Conservation (phyloP, 2,888 invertebrate genomes). For the Taphrorychus bicolor region DNA sequence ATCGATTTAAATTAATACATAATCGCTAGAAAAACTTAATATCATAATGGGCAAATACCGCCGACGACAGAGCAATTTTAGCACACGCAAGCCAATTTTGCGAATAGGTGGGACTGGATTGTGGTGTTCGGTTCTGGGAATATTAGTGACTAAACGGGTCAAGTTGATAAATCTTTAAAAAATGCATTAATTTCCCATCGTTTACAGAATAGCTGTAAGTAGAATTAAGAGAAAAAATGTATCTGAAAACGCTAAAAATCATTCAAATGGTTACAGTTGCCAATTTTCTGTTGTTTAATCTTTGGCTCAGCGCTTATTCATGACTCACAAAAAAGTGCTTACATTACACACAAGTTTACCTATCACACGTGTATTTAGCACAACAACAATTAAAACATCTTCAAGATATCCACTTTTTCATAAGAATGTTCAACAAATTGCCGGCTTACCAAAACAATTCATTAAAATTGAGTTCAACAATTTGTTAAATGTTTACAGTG, state of each 20-base stretch:
- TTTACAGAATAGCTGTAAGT: too few species aligned
- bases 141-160: too few species aligned
- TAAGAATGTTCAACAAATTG: too few species aligned
- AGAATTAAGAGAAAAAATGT: too few species aligned
- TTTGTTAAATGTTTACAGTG: neutral
- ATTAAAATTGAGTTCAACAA: slow-evolving; percentile 3
- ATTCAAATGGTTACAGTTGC: neutral
- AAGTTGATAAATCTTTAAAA: too few species aligned
- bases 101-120: neutral
- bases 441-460: neutral
- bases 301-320: neutral
- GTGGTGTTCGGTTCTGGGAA: neutral
- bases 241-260: neutral
- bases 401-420: too few species aligned
- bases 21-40: neutral
- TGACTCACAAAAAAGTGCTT: neutral
- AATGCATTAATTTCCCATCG: too few species aligned
- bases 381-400: too few species aligned
- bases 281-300: neutral
- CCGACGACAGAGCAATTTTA: neutral
- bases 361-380: too few species aligned
- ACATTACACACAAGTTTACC: too few species aligned
- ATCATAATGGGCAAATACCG: neutral
- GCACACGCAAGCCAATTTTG: neutral
- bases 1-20: neutral